Evolutionary conservation across 2,797 vertebrate species (phyloP).

Genomic region (Miichthys miiuy): DNA sequence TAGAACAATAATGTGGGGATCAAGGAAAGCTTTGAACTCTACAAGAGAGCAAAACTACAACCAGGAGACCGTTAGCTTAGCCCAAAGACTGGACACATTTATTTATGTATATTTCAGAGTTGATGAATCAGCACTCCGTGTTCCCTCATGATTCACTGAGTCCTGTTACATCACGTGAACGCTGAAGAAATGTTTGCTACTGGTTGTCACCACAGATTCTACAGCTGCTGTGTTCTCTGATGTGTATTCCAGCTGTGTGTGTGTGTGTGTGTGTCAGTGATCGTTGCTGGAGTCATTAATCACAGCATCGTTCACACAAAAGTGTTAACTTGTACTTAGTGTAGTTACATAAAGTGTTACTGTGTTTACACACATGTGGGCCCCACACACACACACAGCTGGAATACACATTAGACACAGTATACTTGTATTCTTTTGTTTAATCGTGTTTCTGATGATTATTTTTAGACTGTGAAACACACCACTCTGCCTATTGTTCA

Average conservation of each 20-base stretch:
- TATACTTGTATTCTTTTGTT: too few species aligned
- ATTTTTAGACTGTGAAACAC: too few species aligned
- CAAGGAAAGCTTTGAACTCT: too few species aligned
- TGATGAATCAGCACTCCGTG: too few species aligned
- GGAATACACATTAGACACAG: too few species aligned
- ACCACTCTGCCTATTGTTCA: too few species aligned
- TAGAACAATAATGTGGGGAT: too few species aligned
- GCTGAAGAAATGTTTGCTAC: neutral
- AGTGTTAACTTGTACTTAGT: constrained; percentile 35
- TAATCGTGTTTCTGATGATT: too few species aligned
- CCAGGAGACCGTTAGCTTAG: neutral
- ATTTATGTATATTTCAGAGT: neutral
- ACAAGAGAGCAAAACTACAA: too few species aligned
- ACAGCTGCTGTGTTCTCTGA: constrained; percentile 28
- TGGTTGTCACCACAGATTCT: constrained; percentile 8
- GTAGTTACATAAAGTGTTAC: constrained; percentile 20
- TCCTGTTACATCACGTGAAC: neutral
- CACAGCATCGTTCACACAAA: constrained; percentile 38
- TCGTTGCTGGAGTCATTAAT: constrained; percentile 48
- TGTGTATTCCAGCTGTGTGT: neutral
- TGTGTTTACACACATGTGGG: neutral
- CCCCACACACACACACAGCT: constrained; percentile 8
- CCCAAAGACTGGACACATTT: neutral
- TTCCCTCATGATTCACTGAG: too few species aligned
- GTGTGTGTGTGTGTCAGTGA: neutral